Evolutionary conservation across 2,888 invertebrate species (phyloP), one percentile per base, ranked within the genome.

Genomic region (Helleia helle): DNA sequence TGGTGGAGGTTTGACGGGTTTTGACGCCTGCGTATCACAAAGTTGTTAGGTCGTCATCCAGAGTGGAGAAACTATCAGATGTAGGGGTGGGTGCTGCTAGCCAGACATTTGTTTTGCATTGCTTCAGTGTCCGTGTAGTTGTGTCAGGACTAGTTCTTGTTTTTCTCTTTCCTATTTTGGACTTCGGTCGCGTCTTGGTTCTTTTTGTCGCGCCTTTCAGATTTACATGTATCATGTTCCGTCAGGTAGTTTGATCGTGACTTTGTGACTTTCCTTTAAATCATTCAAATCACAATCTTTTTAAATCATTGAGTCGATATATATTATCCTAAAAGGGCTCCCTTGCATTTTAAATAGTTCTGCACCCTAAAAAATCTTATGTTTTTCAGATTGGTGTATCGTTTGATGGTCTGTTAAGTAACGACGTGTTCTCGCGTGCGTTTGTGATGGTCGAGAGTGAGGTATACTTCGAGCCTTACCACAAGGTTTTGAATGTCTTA

Each of bases 401-500:
- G 18, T 8, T 2, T 11, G 3, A 7, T 2, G 7, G 1, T 3
- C 34, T 22, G 12, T 8, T 8, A 79, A 0, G 64, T n/a, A n/a
- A 63, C 25, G 63, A 50, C 1, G 67, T 79, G 41, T 72, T 68
- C 14, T 62, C 69, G 0, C 64, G 74, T 44, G 48, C 69, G 0
- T 88, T 87, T 45, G 56, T 88, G 0, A 92, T 94, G 91, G 87
- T 92, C 1, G 93, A 94, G 63, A 90, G 92, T 38, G 89, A 89
- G 38, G 89, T 92, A 0, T 95, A 91, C 65, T 94, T 94, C 61
- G 94, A 94, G 58, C 93, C 94, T 0, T 95, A 94, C 60, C 86
- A 90, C 47, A 89, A 91, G 57, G 92, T 93, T 0, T 73, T 93
- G 39, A 86, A 84, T 50, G 91, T 90, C n/a, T 62, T 95, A 15